These are phyloP conservation scores for Cantharis rufa DNA, from an alignment of 2,888 invertebrate species.

Conservation along the genomic window DNA sequence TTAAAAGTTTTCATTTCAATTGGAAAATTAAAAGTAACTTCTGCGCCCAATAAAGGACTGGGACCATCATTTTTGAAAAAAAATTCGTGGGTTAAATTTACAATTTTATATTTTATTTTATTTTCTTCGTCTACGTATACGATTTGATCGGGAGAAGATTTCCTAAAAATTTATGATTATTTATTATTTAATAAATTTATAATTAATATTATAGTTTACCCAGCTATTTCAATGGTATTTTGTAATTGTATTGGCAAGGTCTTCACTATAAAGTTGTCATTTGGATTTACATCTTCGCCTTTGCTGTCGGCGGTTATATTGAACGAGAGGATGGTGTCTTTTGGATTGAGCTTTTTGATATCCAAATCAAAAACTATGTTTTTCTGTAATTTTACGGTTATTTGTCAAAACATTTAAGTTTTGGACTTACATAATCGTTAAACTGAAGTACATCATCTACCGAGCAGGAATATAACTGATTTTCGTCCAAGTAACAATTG, in stretches of 20 bases:
- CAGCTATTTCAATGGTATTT: constrained; percentile 37
- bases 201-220: constrained; percentile 31
- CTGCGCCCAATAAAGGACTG: constrained; percentile 27
- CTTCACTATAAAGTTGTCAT: constrained; percentile 36
- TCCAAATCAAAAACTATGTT: constrained; percentile 37
- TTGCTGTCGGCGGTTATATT: constrained; percentile 38
- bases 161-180: constrained; percentile 28
- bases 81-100: constrained; percentile 35
- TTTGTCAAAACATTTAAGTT: not conserved
- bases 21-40: constrained; percentile 11
- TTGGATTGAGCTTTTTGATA: constrained; percentile 27
- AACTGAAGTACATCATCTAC: constrained; percentile 38
- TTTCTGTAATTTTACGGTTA: constrained; percentile 15
- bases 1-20: not conserved
- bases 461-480: constrained; percentile 33
- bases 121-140: constrained; percentile 33
- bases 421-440: constrained; percentile 31
- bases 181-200: not conserved
- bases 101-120: constrained; percentile 15
- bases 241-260: constrained; percentile 35
- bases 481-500: constrained; percentile 32
- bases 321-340: constrained; percentile 30
- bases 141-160: constrained; percentile 34
- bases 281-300: constrained; percentile 38
- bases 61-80: constrained; percentile 38